Conservation (phyloP, 1,140 invertebrate species). For the Radopholus similis region DNA sequence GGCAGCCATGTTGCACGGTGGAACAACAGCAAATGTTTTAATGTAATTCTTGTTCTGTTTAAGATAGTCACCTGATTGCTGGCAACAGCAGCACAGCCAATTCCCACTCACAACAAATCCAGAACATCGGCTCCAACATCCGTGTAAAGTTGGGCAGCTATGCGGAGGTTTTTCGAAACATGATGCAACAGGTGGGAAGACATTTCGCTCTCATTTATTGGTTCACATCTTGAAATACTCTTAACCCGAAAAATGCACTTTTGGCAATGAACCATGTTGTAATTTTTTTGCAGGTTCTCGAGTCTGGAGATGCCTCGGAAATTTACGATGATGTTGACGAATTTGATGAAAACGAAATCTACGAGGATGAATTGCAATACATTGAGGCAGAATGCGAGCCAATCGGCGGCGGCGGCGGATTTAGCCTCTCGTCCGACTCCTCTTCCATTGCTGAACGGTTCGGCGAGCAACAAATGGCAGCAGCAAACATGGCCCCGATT, state of each 20-base stretch:
- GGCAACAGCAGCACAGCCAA: too few species aligned
- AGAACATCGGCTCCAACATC: constrained; percentile 15
- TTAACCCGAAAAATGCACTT: not conserved
- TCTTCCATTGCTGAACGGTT: constrained; percentile 3
- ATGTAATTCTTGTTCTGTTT: too few species aligned
- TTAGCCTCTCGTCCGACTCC: constrained; percentile 9
- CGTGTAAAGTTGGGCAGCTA: constrained; percentile 32
- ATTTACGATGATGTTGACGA: constrained; percentile 20
- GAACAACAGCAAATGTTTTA: too few species aligned
- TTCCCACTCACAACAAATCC: too few species aligned
- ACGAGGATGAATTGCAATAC: constrained; percentile 36
- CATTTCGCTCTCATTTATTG: too few species aligned
- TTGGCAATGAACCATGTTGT: not conserved
- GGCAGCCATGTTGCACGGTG: too few species aligned
- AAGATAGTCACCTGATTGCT: too few species aligned
- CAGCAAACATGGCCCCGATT: not conserved
- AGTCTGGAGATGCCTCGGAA: constrained; percentile 6
- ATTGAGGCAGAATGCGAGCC: constrained; percentile 3
- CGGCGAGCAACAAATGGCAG: not conserved
- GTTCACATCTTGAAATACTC: too few species aligned
- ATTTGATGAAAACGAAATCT: constrained; percentile 37
- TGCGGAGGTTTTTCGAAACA: constrained; percentile 37
- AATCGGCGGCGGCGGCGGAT: not conserved
- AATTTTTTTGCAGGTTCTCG: constrained; percentile 7
- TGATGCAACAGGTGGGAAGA: constrained; percentile 37